These are phyloP conservation scores for Hestina assimilis DNA, from an alignment of 1,140 invertebrate genomes.

Conservation along the genomic window DNA sequence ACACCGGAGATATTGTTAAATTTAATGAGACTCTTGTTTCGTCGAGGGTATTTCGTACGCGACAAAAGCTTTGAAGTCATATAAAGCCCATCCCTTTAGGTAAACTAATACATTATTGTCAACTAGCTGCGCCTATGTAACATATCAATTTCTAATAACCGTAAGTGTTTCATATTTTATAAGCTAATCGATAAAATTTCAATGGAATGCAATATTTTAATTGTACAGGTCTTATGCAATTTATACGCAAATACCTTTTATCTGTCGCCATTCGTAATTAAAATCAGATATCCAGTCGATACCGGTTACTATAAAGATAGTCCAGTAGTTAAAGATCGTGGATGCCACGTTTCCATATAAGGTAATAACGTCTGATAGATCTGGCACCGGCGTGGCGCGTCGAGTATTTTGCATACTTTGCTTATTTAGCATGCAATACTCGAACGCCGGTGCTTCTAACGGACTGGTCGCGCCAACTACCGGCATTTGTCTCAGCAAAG, in stretches of 20 bases:
- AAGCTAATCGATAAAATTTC: conserved; percentile 14
- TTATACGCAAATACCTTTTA: conserved; percentile 41
- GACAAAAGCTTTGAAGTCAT: conserved; percentile 15
- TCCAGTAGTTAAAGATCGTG: conserved; percentile 32
- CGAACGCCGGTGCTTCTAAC: conserved; percentile 49
- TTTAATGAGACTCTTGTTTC: conserved; percentile 10
- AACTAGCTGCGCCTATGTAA: conserved; percentile 9
- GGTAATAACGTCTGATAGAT: conserved; percentile 42
- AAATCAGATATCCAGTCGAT: conserved; percentile 15
- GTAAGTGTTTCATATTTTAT: conserved; percentile 27
- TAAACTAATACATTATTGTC: conserved; percentile 15
- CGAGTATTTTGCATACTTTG: conserved; percentile 40
- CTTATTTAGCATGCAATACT: conserved; percentile 56
- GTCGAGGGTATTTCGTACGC: background rate
- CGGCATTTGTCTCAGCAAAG: conserved; percentile 36
- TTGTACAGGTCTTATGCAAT: conserved; percentile 31
- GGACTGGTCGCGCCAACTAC: conserved; percentile 58
- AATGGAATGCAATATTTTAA: conserved; percentile 18
- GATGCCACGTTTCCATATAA: conserved; percentile 45
- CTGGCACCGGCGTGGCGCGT: conserved; percentile 25
- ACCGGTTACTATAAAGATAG: conserved; percentile 42
- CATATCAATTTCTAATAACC: conserved; percentile 32
- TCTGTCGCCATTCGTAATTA: conserved; percentile 43
- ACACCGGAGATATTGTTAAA: background rate
- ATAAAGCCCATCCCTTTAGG: conserved; percentile 8